Evolutionary conservation across 2,113 vertebrate genomes (phyloP).

Genomic region (Melanerpes formicivorus): DNA sequence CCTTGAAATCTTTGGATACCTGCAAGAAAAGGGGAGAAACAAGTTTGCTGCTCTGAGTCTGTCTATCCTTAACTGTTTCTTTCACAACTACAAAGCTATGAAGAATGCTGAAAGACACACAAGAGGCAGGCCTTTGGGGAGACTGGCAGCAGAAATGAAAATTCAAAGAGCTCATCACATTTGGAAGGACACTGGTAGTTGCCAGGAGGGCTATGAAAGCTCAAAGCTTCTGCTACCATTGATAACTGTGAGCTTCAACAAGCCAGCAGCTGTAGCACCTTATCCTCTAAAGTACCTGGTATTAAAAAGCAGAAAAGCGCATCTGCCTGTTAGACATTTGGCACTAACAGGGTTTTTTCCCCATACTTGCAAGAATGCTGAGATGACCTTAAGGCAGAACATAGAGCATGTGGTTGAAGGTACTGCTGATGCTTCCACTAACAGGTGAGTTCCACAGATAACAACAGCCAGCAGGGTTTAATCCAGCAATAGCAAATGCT

Average conservation of each 20-base stretch:
- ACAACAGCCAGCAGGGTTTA: background rate
- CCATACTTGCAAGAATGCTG: background rate
- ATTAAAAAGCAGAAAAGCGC: background rate
- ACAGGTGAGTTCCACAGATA: background rate
- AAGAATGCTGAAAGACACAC: background rate
- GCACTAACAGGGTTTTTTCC: background rate
- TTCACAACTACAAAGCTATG: background rate
- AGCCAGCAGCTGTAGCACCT: background rate
- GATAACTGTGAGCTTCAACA: background rate
- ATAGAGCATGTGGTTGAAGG: rapidly evolving
- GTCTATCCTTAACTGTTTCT: background rate
- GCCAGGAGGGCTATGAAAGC: background rate
- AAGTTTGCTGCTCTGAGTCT: background rate
- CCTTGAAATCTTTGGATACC: background rate
- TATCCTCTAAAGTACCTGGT: background rate
- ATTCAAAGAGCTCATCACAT: background rate
- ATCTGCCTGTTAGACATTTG: background rate
- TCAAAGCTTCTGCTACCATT: background rate
- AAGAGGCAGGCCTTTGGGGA: background rate
- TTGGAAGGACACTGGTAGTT: background rate
- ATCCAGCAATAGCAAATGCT: background rate
- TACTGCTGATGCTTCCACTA: background rate
- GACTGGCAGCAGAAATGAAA: background rate
- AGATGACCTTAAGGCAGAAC: background rate
- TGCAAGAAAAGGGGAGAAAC: background rate